Evolutionary conservation across 2,113 vertebrate species (phyloP), one percentile per base, ranked within the genome.

Genomic region (Anser cygnoides): DNA sequence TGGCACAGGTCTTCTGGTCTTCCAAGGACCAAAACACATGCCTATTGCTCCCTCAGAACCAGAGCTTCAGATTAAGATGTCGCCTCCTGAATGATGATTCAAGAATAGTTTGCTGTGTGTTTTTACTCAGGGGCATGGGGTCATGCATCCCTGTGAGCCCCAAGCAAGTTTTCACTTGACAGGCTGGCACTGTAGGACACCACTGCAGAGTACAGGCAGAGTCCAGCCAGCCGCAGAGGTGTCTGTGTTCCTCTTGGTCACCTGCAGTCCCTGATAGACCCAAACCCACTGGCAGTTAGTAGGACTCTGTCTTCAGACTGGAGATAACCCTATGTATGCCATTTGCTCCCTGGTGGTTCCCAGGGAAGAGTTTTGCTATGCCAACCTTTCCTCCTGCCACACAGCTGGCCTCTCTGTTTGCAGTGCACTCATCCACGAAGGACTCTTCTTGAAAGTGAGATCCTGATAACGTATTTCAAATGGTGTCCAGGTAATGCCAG

Each of bases 171-270:
- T 86, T 49, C 13, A 37, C 21, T 5, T 23, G 46, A 46, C 41
- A 55, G n/a, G 21, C n/a, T 87, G 25, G 71, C 39, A 41, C 25
- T 35, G 46, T 62, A 59, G 26, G 39, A 63, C 16, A 15, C 31
- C 37, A 10, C 5, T 72, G 49, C 54, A 85, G 75, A 68, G 31
- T 4, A 65, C 19, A 16, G 0, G n/a, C 16, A 52, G 52, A n/a
- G 31, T 28, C 17, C 18, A 28, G 25, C 35, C 0, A 0, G 39
- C 18, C 1, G 1, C 10, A 62, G 13, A 57, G 9, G 12, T 0
- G 1, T 54, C 17, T 4, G 54, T 15, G 6, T 29, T 86, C 44
- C 20, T 86, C 43, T 41, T 63, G 17, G n/a, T 39, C 63, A 57
- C 15, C 23, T 43, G 50, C 23, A 80, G 20, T 14, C 31, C 14